These are phyloP conservation scores for Himalopsyche kuldschensis DNA, from an alignment of 2,888 invertebrate genomes.

Conservation along the genomic window DNA sequence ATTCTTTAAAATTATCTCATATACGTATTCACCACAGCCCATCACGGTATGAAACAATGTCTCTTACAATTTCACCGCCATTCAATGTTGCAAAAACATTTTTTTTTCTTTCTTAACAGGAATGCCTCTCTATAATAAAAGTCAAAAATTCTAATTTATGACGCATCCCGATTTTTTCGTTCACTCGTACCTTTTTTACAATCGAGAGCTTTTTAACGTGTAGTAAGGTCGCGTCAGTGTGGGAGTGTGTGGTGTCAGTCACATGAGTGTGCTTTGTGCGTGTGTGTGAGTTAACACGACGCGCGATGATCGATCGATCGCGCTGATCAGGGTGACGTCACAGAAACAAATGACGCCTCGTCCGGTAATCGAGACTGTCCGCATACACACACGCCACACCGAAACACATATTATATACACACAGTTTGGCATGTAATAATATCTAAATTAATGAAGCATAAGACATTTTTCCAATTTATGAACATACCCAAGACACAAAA, in stretches of 20 bases:
- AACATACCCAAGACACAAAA: too few relatives aligned
- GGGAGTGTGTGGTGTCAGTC: neutral
- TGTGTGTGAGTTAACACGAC: neutral
- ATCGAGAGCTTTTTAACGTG: neutral
- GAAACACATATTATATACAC: neutral
- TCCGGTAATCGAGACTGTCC: slow-evolving; percentile 30
- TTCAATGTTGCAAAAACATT: too few relatives aligned
- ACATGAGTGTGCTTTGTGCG: neutral
- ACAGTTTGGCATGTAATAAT: too few relatives aligned
- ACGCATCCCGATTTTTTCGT: neutral
- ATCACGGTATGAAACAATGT: too few relatives aligned
- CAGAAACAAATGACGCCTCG: slow-evolving; percentile 36
- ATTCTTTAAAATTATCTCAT: too few relatives aligned
- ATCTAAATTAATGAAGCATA: too few relatives aligned
- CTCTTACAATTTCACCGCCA: too few relatives aligned
- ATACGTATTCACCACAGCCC: too few relatives aligned
- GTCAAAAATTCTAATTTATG: neutral
- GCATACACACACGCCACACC: neutral
- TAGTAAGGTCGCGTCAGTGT: neutral
- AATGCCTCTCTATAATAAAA: neutral
- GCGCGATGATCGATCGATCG: slow-evolving; percentile 31
- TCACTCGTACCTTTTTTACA: neutral
- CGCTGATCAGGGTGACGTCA: slow-evolving; percentile 31
- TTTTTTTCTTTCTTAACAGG: too few relatives aligned
- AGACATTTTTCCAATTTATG: too few relatives aligned